Base-by-base conservation (phyloP, 35 echinoderm and acorn worm genomes). In the Patiria miniata region DNA sequence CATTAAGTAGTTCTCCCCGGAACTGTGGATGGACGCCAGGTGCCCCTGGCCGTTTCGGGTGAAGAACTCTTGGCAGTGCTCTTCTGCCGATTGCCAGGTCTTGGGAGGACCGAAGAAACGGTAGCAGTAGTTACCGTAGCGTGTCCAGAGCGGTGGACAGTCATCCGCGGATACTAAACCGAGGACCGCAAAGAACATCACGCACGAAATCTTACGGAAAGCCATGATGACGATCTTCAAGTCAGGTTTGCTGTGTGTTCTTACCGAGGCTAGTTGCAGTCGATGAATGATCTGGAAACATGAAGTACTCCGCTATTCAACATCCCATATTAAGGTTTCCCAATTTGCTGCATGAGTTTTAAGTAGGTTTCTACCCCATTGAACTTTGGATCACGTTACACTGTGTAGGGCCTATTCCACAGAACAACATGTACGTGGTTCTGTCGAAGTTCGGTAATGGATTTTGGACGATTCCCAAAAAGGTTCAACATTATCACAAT, bases 141-240 rank as follows among this genome's bases (percentile, higher is more conserved):
- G 78, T 29, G 51, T 60, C 86, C 86, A 88, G 44, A 36, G 61
- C 18, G n/a, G 44, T 21, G 77, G 86, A 37, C 86, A 88, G 58
- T 7, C 28, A 79, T 17, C 16, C 21, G 23, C 21, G 14, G 78
- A 22, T 7, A 19, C 58, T 8, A 73, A 23, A 5, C 65, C 65
- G 2, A 73, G 21, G 29, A 73, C 29, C 1, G 26, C 14, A 10
- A 73, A 73, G 65, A 73, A 30, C 2, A 30, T 7, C 10, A 30
- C 26, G 8, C 26, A 36, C 23, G 34, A 32, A 32, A 32, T 73
- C 65, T 34, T 14, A 14, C 23, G 8, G 29, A 9, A 2, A 30
- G 65, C 26, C 65, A 73, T 73, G 29, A 36, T 73, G 26, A 36
- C 7, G 26, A 2, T 26, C 26, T 69, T 8, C 8, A 18, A n/a